phyloP scores from a whole-genome alignment of 2,888 invertebrate species.

The Drosophila paranaensis region DNA sequence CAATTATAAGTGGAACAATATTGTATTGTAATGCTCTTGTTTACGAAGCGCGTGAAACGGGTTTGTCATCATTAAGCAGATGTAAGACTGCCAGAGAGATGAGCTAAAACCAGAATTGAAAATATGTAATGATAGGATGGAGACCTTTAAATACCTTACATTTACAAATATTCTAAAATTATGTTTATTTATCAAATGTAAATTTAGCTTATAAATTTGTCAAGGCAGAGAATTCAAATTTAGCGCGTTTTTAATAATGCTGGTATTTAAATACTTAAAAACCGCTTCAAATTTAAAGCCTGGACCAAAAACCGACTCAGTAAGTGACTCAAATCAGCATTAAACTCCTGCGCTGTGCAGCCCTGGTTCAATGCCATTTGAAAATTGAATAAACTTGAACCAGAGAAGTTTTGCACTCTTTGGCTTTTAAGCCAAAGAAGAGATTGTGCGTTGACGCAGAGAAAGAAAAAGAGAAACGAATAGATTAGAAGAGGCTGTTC shows the following conservation, averaged over 20 bases:
- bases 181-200: neutral
- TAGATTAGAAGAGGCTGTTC: slow-evolving; percentile 28
- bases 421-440: neutral
- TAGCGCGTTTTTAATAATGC: neutral
- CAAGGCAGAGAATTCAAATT: neutral
- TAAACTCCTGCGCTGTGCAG: neutral
- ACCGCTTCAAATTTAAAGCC: neutral
- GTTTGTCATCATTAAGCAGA: slow-evolving; percentile 42
- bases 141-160: slow-evolving; percentile 41
- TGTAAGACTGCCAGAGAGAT: slow-evolving; percentile 37
- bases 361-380: neutral
- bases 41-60: slow-evolving; percentile 50
- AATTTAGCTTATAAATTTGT: neutral
- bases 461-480: slow-evolving; percentile 31
- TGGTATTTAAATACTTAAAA: neutral
- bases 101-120: slow-evolving; percentile 28
- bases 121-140: neutral
- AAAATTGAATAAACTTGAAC: neutral
- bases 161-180: neutral
- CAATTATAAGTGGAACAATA: slow-evolving; percentile 27
- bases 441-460: neutral
- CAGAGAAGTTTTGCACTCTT: slow-evolving; percentile 11
- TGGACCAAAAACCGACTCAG: neutral
- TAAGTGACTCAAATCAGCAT: neutral
- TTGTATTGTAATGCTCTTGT: slow-evolving; percentile 12